Evolutionary conservation across 2,113 vertebrate genomes (phyloP).

Genomic region (Scopus umbretta): DNA sequence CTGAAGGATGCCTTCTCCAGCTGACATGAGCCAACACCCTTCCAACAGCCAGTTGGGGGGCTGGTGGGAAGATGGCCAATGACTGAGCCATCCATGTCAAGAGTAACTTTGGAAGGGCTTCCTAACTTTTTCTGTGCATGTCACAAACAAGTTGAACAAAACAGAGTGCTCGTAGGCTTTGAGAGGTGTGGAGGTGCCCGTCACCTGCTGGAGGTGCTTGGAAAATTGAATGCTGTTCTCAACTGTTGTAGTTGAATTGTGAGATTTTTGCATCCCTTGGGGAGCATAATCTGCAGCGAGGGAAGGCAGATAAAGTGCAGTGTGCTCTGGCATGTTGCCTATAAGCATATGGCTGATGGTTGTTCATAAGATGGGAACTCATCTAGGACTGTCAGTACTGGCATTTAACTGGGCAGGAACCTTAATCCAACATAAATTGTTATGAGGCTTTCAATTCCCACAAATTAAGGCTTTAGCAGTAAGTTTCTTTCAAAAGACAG

Average conservation of each 20-base stretch:
- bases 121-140: accelerated
- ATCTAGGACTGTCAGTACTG: not conserved
- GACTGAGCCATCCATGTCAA: not conserved
- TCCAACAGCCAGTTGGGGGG: not conserved
- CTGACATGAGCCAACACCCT: not conserved
- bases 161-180: accelerated
- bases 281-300: not conserved
- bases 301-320: not conserved
- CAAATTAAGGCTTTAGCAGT: slow-evolving; percentile 44
- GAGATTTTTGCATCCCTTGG: not conserved
- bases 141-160: not conserved
- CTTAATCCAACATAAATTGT: slow-evolving; percentile 46
- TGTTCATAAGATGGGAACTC: not conserved
- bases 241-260: not conserved
- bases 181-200: not conserved
- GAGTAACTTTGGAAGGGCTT: not conserved
- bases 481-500: slow-evolving; percentile 15
- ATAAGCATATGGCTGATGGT: not conserved
- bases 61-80: not conserved
- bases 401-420: slow-evolving; percentile 36
- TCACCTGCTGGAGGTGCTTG: not conserved
- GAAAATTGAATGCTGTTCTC: not conserved
- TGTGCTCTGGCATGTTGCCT: not conserved
- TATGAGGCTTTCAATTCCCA: slow-evolving; percentile 34
- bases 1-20: not conserved